A percentile compares a stretch with the other conserved stretches of the same genome.
phyloP scores from a whole-genome alignment of 2,888 invertebrate genomes.

The Drosophila subquinaria region DNA sequence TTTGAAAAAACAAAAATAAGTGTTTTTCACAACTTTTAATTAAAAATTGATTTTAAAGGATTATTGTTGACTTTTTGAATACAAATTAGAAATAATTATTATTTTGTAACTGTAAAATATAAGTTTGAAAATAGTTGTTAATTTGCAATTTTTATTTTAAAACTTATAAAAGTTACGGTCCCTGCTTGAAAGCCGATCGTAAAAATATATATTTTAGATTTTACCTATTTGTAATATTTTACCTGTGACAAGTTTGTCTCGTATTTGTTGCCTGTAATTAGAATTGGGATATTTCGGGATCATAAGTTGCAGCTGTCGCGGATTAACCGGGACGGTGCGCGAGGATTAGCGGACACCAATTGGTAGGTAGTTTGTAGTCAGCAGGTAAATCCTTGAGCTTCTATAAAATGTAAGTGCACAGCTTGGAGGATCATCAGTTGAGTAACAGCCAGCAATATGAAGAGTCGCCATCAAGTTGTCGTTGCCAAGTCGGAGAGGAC shows the following conservation, averaged over 20 bases:
- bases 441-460: conserved; percentile 45
- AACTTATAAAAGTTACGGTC: no score
- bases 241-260: conserved; percentile 33
- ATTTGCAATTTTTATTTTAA: not conserved
- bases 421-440: conserved; percentile 43
- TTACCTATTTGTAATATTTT: conserved; percentile 7
- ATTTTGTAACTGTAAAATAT: no score
- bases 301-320: conserved; percentile 42
- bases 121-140: no score
- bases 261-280: conserved; percentile 24
- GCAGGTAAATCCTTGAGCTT: conserved; percentile 54
- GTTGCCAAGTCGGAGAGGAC: not conserved
- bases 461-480: conserved; percentile 28
- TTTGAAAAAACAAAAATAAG: no score
- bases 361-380: conserved; percentile 52
- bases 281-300: conserved; percentile 7
- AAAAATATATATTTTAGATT: conserved; percentile 2
- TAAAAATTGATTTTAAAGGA: no score
- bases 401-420: conserved; percentile 40
- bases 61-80: no score
- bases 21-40: no score
- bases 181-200: not conserved
- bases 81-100: no score
- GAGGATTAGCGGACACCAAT: conserved; percentile 35
- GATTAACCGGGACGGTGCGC: conserved; percentile 20